Evolutionary conservation across 2,888 invertebrate genomes (phyloP).

Genomic region (Neuroscelio doddi): DNA sequence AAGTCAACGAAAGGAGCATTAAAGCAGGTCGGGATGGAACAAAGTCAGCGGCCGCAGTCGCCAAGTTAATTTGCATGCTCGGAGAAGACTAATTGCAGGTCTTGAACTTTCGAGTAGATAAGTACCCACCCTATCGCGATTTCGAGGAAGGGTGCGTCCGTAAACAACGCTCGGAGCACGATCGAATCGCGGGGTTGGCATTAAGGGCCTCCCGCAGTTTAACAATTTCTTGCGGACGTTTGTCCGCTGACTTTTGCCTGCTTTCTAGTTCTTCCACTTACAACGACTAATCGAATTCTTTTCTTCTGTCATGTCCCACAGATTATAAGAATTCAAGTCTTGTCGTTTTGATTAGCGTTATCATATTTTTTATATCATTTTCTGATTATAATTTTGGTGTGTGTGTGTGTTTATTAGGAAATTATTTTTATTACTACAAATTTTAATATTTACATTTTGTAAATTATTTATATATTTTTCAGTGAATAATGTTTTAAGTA

Average conservation of each 20-base stretch:
- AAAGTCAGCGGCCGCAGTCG: conserved; percentile 52
- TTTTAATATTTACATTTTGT: too few relatives aligned
- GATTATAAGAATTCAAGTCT: too few relatives aligned
- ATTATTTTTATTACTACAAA: too few relatives aligned
- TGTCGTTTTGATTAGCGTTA: too few relatives aligned
- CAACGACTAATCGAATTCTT: too few relatives aligned
- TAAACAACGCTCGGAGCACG: conserved; percentile 18
- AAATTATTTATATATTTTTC: too few relatives aligned
- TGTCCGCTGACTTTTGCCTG: background rate
- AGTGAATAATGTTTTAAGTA: too few relatives aligned
- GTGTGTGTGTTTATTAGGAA: too few relatives aligned
- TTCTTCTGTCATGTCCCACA: too few relatives aligned
- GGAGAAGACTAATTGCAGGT: conserved; percentile 64
- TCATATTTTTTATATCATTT: too few relatives aligned
- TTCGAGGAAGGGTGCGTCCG: conserved; percentile 28
- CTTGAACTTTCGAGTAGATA: conserved; percentile 51
- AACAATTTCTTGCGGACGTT: background rate
- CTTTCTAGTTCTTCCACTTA: background rate
- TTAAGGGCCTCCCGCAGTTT: background rate
- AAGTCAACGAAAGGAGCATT: conserved; percentile 43
- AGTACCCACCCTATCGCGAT: conserved; percentile 41
- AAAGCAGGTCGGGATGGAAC: conserved; percentile 38
- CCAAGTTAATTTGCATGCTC: conserved; percentile 65
- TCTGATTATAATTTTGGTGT: too few relatives aligned
- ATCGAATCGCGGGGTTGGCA: background rate